Conservation (phyloP, 2,888 invertebrate genomes). For the Gymnoscelis rufifasciata region DNA sequence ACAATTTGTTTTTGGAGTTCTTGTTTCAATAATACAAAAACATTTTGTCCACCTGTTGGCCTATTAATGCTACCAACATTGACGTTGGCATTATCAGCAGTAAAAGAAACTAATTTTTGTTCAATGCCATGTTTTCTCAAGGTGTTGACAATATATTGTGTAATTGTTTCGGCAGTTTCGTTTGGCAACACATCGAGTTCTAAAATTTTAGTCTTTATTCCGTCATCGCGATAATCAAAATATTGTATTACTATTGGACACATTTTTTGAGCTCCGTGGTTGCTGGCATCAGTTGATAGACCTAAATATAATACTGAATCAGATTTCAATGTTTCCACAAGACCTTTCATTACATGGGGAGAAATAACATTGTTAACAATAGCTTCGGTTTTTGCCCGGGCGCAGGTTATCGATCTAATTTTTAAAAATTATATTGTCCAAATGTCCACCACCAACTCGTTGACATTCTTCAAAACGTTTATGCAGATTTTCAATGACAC, state of each 20-base stretch:
- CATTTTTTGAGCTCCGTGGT: slow-evolving; percentile 31
- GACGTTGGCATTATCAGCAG: not conserved
- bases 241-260: slow-evolving; percentile 35
- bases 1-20: not conserved
- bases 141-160: slow-evolving; percentile 1
- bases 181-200: not conserved
- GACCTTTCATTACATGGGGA: not conserved
- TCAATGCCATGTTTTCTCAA: not conserved
- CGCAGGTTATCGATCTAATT: not conserved
- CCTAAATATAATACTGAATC: not conserved
- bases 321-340: no score
- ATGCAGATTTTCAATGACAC: not conserved
- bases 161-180: slow-evolving; percentile 5
- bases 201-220: slow-evolving; percentile 1
- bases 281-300: slow-evolving; percentile 18
- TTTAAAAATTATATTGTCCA: not conserved
- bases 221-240: slow-evolving; percentile 22
- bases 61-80: not conserved
- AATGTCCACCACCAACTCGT: not conserved
- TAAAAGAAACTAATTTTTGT: not conserved
- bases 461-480: not conserved
- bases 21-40: not conserved
- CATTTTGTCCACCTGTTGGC: not conserved
- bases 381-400: not conserved
- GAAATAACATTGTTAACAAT: not conserved